These are phyloP conservation scores for Clarias macrocephalus DNA, from an alignment of 2,113 vertebrate genomes.

Conservation along the genomic window DNA sequence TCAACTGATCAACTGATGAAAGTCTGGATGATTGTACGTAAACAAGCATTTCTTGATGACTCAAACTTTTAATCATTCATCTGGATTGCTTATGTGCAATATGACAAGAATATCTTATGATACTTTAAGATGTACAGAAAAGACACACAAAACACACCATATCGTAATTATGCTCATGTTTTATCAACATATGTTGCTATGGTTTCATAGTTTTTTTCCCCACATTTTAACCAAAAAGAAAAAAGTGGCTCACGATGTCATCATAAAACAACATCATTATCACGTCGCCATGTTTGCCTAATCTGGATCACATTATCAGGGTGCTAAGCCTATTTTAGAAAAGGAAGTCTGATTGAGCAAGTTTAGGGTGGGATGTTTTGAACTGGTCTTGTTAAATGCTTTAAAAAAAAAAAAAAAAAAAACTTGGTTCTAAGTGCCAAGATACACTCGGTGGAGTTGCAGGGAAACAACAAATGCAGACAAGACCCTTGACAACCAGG, in stretches of 20 bases:
- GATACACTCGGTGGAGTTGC: not conserved
- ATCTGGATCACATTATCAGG: not conserved
- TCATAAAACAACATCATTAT: not conserved
- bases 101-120: too few species aligned
- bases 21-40: too few species aligned
- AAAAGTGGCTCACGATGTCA: not conserved
- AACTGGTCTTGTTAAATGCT: not conserved
- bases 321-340: not conserved
- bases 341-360: slow-evolving; percentile 5
- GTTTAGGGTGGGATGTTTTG: not conserved
- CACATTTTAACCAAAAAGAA: not conserved
- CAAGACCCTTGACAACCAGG: not conserved
- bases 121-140: too few species aligned
- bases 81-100: too few species aligned
- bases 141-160: too few species aligned
- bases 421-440: not conserved
- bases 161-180: not conserved
- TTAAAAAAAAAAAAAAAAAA: not conserved
- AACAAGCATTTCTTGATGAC: too few species aligned
- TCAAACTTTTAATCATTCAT: too few species aligned
- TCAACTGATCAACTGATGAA: too few species aligned
- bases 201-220: not conserved
- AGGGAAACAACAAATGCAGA: not conserved
- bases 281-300: not conserved
- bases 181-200: not conserved